These are phyloP conservation scores for Tenthredo scrophulariae DNA, from an alignment of 2,888 invertebrate genomes.

Conservation along the genomic window DNA sequence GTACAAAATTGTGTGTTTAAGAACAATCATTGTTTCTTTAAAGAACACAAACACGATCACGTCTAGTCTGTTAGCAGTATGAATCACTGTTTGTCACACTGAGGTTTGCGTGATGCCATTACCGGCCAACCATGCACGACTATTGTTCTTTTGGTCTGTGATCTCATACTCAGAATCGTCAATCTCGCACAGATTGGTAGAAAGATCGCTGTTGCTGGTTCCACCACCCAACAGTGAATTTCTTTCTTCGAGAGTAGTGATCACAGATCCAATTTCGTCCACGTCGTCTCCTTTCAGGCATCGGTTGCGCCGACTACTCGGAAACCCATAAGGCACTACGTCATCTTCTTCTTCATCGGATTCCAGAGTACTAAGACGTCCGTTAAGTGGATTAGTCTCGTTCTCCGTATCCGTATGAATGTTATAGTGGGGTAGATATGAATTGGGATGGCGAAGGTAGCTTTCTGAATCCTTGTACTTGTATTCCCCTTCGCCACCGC, in stretches of 20 bases:
- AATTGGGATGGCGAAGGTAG: constrained; percentile 91
- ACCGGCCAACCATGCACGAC: constrained; percentile 74
- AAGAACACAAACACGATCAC: constrained; percentile 62
- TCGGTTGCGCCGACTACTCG: constrained; percentile 77
- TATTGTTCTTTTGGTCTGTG: constrained; percentile 75
- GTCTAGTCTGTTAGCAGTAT: constrained; percentile 57
- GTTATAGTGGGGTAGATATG: constrained; percentile 88
- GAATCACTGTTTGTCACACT: constrained; percentile 74
- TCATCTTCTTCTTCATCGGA: constrained; percentile 77
- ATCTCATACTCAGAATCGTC: constrained; percentile 91
- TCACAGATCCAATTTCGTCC: constrained; percentile 85
- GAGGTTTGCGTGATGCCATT: constrained; percentile 77
- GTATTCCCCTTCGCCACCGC: constrained; percentile 82
- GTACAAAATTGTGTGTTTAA: constrained; percentile 59
- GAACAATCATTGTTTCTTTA: constrained; percentile 49
- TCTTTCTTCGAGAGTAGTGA: constrained; percentile 87
- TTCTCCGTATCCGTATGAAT: constrained; percentile 85
- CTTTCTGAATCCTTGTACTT: constrained; percentile 82
- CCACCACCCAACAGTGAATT: constrained; percentile 87
- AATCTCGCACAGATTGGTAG: constrained; percentile 94
- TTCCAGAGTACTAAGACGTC: constrained; percentile 74
- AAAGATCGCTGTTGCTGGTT: constrained; percentile 91
- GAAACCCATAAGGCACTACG: constrained; percentile 80
- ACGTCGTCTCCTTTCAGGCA: constrained; percentile 77
- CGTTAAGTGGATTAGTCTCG: constrained; percentile 77